Evolutionary conservation across 2,797 vertebrate species (phyloP).

Genomic region (Channa striata): DNA sequence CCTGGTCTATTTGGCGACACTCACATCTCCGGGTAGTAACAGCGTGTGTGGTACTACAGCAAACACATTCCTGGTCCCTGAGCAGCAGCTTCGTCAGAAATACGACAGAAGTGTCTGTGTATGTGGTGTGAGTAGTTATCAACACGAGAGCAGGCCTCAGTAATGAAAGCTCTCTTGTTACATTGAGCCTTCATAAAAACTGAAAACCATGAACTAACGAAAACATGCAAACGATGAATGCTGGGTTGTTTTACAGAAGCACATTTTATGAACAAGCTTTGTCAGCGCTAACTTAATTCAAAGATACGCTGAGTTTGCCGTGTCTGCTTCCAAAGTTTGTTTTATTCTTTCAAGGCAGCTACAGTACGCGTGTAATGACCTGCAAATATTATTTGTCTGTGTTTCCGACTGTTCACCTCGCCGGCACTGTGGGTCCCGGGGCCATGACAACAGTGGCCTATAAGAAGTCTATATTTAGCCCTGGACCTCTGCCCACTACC

Average conservation of each 20-base stretch:
- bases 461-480: conserved; percentile 58
- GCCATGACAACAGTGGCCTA: conserved; percentile 51
- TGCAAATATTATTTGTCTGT: conserved; percentile 1
- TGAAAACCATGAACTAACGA: too few relatives aligned
- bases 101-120: too few relatives aligned
- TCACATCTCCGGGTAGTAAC: background rate
- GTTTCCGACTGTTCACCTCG: conserved; percentile 10
- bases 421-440: conserved; percentile 34
- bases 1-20: background rate
- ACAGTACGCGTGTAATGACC: background rate
- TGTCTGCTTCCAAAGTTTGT: too few relatives aligned
- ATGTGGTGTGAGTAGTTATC: background rate
- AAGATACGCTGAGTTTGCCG: too few relatives aligned
- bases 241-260: too few relatives aligned
- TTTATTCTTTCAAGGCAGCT: too few relatives aligned
- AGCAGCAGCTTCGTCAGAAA: background rate
- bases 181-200: too few relatives aligned
- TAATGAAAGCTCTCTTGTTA: background rate
- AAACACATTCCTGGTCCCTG: background rate
- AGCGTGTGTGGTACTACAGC: too few relatives aligned
- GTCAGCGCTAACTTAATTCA: too few relatives aligned
- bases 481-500: conserved; percentile 58
- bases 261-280: too few relatives aligned
- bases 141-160: background rate
- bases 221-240: too few relatives aligned